Conservation (phyloP, 1,140 invertebrate genomes). For the Heterodera carotae region DNA sequence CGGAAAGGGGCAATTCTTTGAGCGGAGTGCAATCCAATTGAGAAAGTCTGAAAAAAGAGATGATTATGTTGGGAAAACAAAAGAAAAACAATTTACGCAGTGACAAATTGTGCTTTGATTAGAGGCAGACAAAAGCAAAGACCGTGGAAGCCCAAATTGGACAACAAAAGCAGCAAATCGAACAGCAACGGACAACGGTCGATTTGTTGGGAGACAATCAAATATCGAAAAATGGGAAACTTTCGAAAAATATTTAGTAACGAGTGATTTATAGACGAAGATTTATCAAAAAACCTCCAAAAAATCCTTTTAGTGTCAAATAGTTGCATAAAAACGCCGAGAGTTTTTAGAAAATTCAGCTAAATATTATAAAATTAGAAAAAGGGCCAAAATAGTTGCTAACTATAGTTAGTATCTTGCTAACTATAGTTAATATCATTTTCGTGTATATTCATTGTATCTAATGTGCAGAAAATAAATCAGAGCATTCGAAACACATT, state of each 20-base stretch:
- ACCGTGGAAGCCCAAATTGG: slow-evolving; percentile 22
- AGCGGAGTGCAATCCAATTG: slow-evolving; percentile 25
- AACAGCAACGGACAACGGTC: slow-evolving; percentile 25
- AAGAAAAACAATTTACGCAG: not conserved
- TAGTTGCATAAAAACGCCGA: no score
- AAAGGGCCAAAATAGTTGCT: no score
- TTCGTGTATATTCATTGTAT: no score
- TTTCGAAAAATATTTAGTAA: not conserved
- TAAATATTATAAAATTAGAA: no score
- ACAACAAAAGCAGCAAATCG: slow-evolving; percentile 31
- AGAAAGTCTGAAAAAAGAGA: not conserved
- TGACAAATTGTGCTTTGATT: slow-evolving; percentile 26
- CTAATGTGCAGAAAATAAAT: no score
- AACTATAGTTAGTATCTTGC: no score
- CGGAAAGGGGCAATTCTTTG: slow-evolving; percentile 13
- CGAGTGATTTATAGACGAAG: no score
- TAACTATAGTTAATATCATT: no score
- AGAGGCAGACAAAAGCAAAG: slow-evolving; percentile 28
- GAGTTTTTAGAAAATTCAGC: no score
- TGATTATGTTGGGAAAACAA: slow-evolving; percentile 1
- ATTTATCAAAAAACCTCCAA: no score
- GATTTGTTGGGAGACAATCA: slow-evolving; percentile 1
- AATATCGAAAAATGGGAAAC: not conserved
- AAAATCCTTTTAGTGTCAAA: no score
- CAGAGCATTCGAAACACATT: no score